Conservation (phyloP, 1,140 invertebrate species). For the Lucilia cuprina region DNA sequence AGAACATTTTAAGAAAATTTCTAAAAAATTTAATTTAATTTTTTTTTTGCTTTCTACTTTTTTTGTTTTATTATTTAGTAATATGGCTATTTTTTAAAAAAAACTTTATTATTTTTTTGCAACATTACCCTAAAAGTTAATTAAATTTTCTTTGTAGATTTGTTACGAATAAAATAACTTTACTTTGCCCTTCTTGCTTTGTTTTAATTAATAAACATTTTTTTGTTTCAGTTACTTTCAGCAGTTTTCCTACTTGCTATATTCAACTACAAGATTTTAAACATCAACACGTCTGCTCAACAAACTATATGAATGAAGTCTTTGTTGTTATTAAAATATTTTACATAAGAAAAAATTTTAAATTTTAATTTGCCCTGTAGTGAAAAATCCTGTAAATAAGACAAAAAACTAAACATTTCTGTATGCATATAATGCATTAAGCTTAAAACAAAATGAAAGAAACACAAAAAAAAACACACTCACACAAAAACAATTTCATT, state of each 20-base stretch:
- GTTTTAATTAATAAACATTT: conserved; percentile 39
- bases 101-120: conserved; percentile 11
- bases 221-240: conserved; percentile 21
- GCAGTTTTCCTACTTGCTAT: not conserved
- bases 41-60: too few relatives aligned
- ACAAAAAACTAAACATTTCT: not conserved
- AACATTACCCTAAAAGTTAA: conserved; percentile 21
- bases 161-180: not conserved
- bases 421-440: conserved; percentile 11
- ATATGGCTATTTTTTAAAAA: not conserved
- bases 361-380: conserved; percentile 4
- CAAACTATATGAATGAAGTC: not conserved
- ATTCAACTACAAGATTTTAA: not conserved
- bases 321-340: not conserved
- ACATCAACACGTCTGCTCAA: conserved; percentile 13
- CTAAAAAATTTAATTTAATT: too few relatives aligned
- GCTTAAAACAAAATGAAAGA: not conserved
- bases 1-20: too few relatives aligned
- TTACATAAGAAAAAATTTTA: not conserved
- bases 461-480: not conserved
- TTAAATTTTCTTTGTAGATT: conserved; percentile 12
- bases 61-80: not conserved
- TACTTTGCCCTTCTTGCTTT: not conserved
- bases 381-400: too few relatives aligned
- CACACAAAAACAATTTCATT: not conserved